Percentiles rank a stretch among this genome's conserved stretches.
Evolutionary conservation across 2,888 invertebrate genomes (phyloP).

Genomic region (Hartigia nigra): DNA sequence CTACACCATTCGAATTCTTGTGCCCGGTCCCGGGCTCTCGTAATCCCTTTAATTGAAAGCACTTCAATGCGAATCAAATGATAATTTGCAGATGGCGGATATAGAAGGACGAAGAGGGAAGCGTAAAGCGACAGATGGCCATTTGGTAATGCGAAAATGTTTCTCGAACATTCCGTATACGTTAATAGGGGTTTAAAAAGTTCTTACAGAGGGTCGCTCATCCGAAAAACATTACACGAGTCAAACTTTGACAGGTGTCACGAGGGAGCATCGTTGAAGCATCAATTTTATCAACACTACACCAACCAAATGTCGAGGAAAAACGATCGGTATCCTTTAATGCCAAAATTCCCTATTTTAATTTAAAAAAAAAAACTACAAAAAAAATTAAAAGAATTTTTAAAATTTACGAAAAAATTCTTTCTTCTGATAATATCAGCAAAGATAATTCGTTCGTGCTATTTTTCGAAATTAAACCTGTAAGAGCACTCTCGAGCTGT

Average conservation of each 20-base stretch:
- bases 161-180: neutral
- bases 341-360: neutral
- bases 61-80: neutral
- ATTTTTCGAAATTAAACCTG: neutral
- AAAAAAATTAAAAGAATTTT: neutral
- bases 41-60: neutral
- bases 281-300: neutral
- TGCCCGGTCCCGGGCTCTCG: neutral
- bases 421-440: neutral
- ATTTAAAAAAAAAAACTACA: neutral
- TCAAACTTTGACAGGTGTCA: neutral
- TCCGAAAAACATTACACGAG: neutral
- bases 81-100: neutral
- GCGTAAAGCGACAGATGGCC: neutral
- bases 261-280: accelerated
- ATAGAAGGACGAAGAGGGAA: neutral
- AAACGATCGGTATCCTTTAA: no score
- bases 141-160: neutral
- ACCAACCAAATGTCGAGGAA: no score
- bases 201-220: neutral
- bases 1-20: neutral
- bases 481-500: neutral
- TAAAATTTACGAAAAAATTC: neutral
- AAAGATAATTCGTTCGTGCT: neutral
- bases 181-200: neutral